Conservation (phyloP, 2,888 invertebrate species). For the Mythimna loreyi region DNA sequence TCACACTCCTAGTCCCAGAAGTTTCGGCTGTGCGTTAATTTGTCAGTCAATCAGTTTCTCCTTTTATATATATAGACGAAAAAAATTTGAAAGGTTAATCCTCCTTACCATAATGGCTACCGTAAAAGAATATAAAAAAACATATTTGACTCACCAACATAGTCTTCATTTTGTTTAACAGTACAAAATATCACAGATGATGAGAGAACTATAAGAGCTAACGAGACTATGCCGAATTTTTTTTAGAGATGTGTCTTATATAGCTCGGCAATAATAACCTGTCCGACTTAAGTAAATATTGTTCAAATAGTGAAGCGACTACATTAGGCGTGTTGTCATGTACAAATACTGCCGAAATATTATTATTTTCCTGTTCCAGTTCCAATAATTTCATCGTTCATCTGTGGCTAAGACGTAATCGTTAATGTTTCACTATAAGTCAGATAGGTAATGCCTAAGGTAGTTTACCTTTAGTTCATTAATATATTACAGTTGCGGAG, state of each 20-base stretch:
- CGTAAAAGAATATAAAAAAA: not conserved
- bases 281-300: constrained; percentile 51
- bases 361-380: constrained; percentile 1
- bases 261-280: constrained; percentile 55
- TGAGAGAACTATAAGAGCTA: constrained; percentile 31
- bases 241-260: constrained; percentile 65
- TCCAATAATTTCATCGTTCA: not conserved
- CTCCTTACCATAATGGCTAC: too few species aligned
- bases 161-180: constrained; percentile 69
- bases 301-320: constrained; percentile 12
- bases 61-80: too few species aligned
- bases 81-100: too few species aligned
- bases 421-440: too few species aligned
- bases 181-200: constrained; percentile 42
- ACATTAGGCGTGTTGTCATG: not conserved
- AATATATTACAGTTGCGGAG: too few species aligned
- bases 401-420: not conserved
- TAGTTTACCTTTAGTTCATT: too few species aligned
- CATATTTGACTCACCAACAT: constrained; percentile 69
- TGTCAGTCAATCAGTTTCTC: too few species aligned
- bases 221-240: constrained; percentile 45
- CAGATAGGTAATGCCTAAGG: too few species aligned
- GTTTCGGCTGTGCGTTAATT: too few species aligned
- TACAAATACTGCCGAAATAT: not conserved
- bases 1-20: too few species aligned